Base-by-base conservation (phyloP, 2,797 vertebrate genomes). In the Pseudocheirus occidentalis region DNA sequence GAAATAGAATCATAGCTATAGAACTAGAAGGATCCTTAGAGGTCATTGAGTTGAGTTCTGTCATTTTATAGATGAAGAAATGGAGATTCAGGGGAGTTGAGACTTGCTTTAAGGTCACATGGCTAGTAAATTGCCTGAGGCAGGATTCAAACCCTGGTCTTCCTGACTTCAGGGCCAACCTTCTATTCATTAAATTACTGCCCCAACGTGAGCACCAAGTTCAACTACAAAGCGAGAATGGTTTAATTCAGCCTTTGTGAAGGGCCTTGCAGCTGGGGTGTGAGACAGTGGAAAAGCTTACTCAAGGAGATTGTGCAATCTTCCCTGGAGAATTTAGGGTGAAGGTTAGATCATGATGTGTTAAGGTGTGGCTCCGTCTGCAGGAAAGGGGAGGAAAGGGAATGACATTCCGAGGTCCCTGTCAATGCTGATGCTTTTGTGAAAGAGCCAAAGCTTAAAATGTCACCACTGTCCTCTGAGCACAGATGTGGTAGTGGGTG, bases 191-290 rank as follows among this genome's bases (percentile, higher is more conserved):
- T 73, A 73, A 73, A 73, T 73, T 40, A 73, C n/a, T 87, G 40
- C 3, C 73, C 40, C 40, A 46, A 87, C 9, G 4, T 87, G 73
- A 81, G 73, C 62, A 46, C 9, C 40, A 87, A 87, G 21, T 87
- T 87, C 73, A 87, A 46, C 21, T 87, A 87, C 40, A 87, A 87
- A 46, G 73, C 0, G 3, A 87, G 40, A 46, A 46, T 27, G 9
- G 21, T 87, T 87, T 87, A 87, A 87, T 87, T 24, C 54, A 55
- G n/a, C n/a, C 93, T 92, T 95, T 55, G 90, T 96, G 97, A 98
- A 97, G 90, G 0, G 0, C 96, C 91, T 92, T 52, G 50, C 95
- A 94, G 73, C 93, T 81, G 92, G 90, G 21, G 55, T 87, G 46
- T 50, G 31, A 91, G 90, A 90, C 97, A 93, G 29, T 18, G 90